A percentile compares a stretch with the other conserved stretches of the same genome.
These are phyloP conservation scores for Asteroscopus sphinx DNA, from an alignment of 2,888 invertebrate species.

Conservation along the genomic window DNA sequence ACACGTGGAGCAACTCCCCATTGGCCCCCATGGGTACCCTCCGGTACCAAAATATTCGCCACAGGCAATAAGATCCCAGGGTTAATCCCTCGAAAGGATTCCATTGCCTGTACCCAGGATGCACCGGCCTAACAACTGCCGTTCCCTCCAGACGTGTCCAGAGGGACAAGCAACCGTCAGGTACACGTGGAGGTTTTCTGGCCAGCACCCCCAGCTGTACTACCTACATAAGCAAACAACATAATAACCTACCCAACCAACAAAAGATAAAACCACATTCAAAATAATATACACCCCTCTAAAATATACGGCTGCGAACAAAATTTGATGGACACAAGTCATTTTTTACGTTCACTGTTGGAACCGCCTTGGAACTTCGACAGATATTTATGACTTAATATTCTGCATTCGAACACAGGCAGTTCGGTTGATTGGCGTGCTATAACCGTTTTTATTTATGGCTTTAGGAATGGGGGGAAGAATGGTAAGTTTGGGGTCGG, in stretches of 20 bases:
- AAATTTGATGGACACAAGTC: conserved; percentile 35
- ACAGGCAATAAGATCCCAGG: too few species aligned
- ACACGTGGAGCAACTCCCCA: too few species aligned
- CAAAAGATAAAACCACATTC: not conserved
- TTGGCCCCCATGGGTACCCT: too few species aligned
- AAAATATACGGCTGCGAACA: conserved; percentile 6
- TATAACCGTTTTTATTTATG: conserved; percentile 46
- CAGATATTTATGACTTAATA: conserved; percentile 51
- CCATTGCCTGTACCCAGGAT: too few species aligned
- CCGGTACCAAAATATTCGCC: too few species aligned
- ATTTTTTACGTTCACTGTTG: conserved; percentile 29
- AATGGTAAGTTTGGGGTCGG: not conserved
- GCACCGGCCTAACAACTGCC: too few species aligned
- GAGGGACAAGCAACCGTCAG: too few species aligned
- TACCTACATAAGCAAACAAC: not conserved
- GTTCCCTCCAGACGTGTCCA: too few species aligned
- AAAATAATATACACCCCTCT: conserved; percentile 2
- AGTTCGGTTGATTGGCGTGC: conserved; percentile 40
- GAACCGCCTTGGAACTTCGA: conserved; percentile 26
- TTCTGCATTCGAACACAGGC: conserved; percentile 33
- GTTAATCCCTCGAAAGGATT: too few species aligned
- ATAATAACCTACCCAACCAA: not conserved
- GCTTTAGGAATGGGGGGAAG: conserved; percentile 6
- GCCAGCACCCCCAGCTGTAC: too few species aligned
- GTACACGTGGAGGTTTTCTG: too few species aligned